Conservation (phyloP, 2,113 vertebrate genomes). For the Urocitellus parryii region DNA sequence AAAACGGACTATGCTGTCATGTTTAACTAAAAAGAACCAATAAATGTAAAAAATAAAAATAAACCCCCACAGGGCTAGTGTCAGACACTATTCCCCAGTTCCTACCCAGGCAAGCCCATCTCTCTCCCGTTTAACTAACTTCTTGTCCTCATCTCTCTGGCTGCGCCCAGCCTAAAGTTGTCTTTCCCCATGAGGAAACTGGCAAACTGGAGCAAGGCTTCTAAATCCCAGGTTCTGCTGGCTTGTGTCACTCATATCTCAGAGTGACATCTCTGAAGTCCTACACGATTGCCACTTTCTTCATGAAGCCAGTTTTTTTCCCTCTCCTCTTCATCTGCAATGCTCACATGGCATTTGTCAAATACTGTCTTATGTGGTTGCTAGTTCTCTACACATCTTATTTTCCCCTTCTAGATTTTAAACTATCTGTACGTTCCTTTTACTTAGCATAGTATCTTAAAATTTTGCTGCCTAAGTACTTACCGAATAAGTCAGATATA, state of each 20-base stretch:
- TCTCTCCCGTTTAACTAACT: not conserved
- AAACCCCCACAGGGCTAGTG: not conserved
- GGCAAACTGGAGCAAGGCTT: not conserved
- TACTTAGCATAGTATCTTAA: not conserved
- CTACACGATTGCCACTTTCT: not conserved
- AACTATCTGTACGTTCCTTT: not conserved
- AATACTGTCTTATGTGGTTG: not conserved
- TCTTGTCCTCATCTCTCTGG: not conserved
- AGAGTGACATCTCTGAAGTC: not conserved
- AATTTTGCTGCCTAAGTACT: not conserved
- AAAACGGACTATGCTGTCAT: no score
- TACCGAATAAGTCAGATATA: not conserved
- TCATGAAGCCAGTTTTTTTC: not conserved
- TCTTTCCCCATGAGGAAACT: not conserved
- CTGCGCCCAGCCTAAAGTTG: not conserved
- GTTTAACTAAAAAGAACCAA: no score
- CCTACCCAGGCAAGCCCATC: no score
- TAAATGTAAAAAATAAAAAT: not conserved
- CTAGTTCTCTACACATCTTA: not conserved
- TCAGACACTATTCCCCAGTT: not conserved
- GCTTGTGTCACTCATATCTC: not conserved
- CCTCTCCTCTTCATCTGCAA: not conserved
- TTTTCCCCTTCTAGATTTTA: conserved; percentile 27
- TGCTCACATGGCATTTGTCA: not conserved
- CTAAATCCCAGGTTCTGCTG: not conserved